phyloP scores from a whole-genome alignment of 2,888 invertebrate genomes.

The Orthosia gracilis region DNA sequence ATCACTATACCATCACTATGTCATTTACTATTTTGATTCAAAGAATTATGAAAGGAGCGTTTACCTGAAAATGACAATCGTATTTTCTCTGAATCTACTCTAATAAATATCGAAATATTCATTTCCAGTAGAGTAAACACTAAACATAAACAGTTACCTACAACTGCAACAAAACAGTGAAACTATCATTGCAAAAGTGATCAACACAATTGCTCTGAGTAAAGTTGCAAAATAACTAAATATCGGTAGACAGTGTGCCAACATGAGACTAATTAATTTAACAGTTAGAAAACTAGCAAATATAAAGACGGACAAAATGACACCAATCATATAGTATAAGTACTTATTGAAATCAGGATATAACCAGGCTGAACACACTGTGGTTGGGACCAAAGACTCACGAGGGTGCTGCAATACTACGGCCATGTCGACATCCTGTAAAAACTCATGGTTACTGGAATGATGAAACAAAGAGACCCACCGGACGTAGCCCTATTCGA shows the following conservation, averaged over 20 bases:
- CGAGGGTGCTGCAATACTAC: background rate
- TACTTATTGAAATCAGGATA: background rate
- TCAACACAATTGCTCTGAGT: slow-evolving; percentile 52
- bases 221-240: slow-evolving; percentile 55
- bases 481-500: no score
- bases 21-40: background rate
- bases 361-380: background rate
- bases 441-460: background rate
- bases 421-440: background rate
- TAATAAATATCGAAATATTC: slow-evolving; percentile 21
- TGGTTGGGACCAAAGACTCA: background rate
- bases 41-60: slow-evolving; percentile 1
- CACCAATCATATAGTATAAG: background rate
- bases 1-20: no score
- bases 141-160: slow-evolving; percentile 32
- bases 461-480: background rate
- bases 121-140: slow-evolving; percentile 61
- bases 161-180: slow-evolving; percentile 55
- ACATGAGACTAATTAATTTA: slow-evolving; percentile 59
- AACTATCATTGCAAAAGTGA: slow-evolving; percentile 63
- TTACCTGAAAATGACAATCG: background rate
- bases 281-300: slow-evolving; percentile 25
- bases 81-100: slow-evolving; percentile 9
- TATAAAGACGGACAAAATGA: slow-evolving; percentile 2
- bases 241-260: slow-evolving; percentile 43